Evolutionary conservation across 2,113 vertebrate species (phyloP).

Genomic region (Sakesphorus luctuosus): DNA sequence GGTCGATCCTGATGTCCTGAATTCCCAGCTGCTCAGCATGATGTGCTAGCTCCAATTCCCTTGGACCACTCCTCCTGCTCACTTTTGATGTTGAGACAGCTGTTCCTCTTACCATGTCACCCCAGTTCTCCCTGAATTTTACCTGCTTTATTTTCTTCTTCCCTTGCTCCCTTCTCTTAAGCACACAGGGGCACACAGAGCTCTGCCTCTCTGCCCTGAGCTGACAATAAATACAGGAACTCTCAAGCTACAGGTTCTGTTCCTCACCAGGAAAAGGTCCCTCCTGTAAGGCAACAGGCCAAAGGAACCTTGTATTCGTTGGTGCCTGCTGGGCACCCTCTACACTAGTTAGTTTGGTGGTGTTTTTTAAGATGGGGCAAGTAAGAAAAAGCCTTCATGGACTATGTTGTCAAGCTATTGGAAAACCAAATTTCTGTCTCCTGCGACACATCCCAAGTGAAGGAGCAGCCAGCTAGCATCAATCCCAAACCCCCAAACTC

Average conservation of each 20-base stretch:
- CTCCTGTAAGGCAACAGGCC: accelerated
- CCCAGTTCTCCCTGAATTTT: neutral
- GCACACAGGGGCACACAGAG: neutral
- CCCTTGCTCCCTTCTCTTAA: neutral
- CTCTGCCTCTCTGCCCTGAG: neutral
- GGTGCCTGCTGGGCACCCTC: neutral
- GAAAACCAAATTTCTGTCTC: conserved; percentile 48
- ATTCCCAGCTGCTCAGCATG: conserved; percentile 39
- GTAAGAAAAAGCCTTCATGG: neutral
- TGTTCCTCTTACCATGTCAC: neutral
- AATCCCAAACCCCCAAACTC: neutral
- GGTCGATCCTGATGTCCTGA: conserved; percentile 1
- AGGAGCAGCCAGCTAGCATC: neutral
- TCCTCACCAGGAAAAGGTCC: neutral
- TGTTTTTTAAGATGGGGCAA: neutral
- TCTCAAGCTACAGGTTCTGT: neutral
- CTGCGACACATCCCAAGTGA: neutral
- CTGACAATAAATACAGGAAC: neutral
- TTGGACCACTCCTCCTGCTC: neutral
- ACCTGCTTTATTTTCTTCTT: conserved; percentile 11
- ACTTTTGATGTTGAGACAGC: conserved; percentile 44
- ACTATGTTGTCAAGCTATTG: conserved; percentile 11
- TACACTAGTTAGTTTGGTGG: neutral
- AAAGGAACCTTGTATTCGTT: neutral
- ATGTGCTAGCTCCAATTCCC: conserved; percentile 12